Evolutionary conservation across 2,113 vertebrate species (phyloP), one percentile per base, ranked within the genome.

Genomic region (Pachypanchax playfairii): DNA sequence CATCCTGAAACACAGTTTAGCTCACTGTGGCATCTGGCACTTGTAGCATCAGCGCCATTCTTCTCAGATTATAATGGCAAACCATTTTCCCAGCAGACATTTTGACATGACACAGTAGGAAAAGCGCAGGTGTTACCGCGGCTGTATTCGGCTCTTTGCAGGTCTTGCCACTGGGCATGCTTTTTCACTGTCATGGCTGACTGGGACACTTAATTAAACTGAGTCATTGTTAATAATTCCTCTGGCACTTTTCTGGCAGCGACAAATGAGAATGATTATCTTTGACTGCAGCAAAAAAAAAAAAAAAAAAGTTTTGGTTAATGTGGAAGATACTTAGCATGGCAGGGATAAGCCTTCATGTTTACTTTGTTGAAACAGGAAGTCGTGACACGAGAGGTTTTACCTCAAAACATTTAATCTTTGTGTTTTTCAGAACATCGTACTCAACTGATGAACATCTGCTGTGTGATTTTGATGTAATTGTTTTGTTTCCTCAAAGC

Each of bases 1-100:
- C 54, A 65, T 10, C 29, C 18, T 41, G 29, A 49, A 63, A 33
- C 38, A 18, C 60, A 63, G 18, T 50, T n/a, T 50, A n/a, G 26
- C 17, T 4, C 15, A 50, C 6, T 11, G 25, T n/a, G 15, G 15
- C 25, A 18, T 21, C 0, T 15, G 21, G 50, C 1, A 26, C 25
- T 4, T 26, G 17, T n/a, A n/a, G 20, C 31, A 15, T 58, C 13
- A 38, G 4, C 15, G 18, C 18, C 36, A 65, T 64, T 8, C 26
- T 13, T 36, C 24, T 2, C 0, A 52, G 21, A 35, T 59, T 21
- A 42, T 36, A 13, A 44, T 33, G 36, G 46, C 39, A 18, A 25
- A 36, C 10, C 17, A 20, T 61, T 20, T 61, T 25, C 24, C 28
- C 49, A 17, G 41, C 15, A 14, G 6, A 29, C 29, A 69, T 22